phyloP scores from a whole-genome alignment of 2,888 invertebrate species.

The Drosophila anomelani region DNA sequence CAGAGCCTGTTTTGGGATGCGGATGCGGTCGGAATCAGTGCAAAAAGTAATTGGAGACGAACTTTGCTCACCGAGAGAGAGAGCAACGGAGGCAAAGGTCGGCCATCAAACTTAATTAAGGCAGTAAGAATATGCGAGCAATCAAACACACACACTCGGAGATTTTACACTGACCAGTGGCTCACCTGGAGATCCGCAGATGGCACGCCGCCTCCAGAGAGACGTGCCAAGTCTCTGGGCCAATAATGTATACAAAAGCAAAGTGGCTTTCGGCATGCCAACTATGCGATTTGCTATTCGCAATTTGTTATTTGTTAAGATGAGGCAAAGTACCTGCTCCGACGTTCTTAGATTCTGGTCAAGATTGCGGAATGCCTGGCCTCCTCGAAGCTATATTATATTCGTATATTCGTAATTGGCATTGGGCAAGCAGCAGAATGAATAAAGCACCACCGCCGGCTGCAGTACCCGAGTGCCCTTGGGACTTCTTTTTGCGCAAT shows the following conservation, averaged over 20 bases:
- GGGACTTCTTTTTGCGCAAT: constrained; percentile 17
- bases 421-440: constrained; percentile 9
- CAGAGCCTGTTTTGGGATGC: constrained; percentile 29
- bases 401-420: constrained; percentile 1
- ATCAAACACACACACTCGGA: background rate
- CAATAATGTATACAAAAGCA: constrained; percentile 32
- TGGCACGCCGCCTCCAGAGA: constrained; percentile 29
- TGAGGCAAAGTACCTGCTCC: constrained; percentile 11
- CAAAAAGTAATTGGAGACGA: constrained; percentile 37
- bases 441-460: background rate
- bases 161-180: background rate
- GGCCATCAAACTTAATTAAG: constrained; percentile 34
- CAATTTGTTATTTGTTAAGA: background rate
- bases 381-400: background rate
- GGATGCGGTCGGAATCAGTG: constrained; percentile 3
- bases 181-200: constrained; percentile 20
- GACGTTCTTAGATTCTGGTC: constrained; percentile 30
- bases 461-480: constrained; percentile 12
- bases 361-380: constrained; percentile 8
- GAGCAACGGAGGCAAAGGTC: constrained; percentile 28
- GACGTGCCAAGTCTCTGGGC: constrained; percentile 38
- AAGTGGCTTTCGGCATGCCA: constrained; percentile 8
- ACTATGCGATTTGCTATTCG: constrained; percentile 26
- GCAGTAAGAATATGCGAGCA: constrained; percentile 25
- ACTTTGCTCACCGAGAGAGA: constrained; percentile 28